Evolutionary conservation across 2,113 vertebrate species (phyloP).

Genomic region (Caranx ignobilis): DNA sequence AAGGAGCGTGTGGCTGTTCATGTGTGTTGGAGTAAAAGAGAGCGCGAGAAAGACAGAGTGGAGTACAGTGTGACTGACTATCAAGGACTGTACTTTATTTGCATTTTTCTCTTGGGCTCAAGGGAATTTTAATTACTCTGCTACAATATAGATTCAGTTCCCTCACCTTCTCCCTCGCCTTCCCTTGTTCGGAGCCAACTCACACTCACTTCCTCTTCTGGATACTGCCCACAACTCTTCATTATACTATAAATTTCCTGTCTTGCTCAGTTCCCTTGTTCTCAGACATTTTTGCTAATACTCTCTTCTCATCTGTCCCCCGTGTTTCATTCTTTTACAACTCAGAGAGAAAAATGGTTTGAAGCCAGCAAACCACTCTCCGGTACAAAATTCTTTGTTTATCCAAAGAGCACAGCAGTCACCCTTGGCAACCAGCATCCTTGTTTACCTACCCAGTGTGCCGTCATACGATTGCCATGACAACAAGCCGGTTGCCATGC

Average conservation of each 20-base stretch:
- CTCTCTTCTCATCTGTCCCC: background rate
- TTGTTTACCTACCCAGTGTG: slow-evolving; percentile 89
- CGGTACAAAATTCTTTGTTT: slow-evolving; percentile 74
- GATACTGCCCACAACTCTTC: slow-evolving; percentile 13
- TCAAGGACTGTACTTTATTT: slow-evolving; percentile 65
- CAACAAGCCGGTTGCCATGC: slow-evolving; percentile 85
- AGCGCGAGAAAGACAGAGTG: slow-evolving; percentile 26
- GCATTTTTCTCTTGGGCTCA: slow-evolving; percentile 67
- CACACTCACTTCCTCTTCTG: slow-evolving; percentile 29
- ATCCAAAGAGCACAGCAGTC: slow-evolving; percentile 78
- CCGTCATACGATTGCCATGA: slow-evolving; percentile 88
- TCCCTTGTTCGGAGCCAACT: slow-evolving; percentile 26
- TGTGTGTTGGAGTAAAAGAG: slow-evolving; percentile 55
- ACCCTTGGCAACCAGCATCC: slow-evolving; percentile 82
- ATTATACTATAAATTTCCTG: slow-evolving; percentile 31
- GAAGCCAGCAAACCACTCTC: slow-evolving; percentile 40
- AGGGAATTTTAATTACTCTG: slow-evolving; percentile 68
- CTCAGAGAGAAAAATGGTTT: background rate
- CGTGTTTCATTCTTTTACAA: background rate
- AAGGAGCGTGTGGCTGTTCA: slow-evolving; percentile 50
- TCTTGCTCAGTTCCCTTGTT: slow-evolving; percentile 14
- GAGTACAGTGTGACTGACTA: slow-evolving; percentile 40
- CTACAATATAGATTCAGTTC: slow-evolving; percentile 58
- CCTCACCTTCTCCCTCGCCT: slow-evolving; percentile 26
- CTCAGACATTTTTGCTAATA: slow-evolving; percentile 26